Conservation (phyloP, 2,797 vertebrate species). For the Microctenopoma steveboyesi region DNA sequence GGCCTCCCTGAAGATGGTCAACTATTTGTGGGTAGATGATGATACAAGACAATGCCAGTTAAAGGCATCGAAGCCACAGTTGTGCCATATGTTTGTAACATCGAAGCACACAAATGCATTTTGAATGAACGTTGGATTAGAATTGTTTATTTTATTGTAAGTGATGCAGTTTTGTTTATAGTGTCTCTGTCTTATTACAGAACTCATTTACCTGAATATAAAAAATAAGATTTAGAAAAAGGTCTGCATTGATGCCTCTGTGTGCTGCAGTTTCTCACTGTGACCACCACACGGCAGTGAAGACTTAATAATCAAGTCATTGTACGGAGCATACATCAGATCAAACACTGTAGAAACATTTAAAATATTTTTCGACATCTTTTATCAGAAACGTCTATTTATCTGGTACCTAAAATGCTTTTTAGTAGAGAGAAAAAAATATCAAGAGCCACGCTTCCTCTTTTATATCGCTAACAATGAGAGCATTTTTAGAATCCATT, state of each 20-base stretch:
- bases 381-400: not conserved
- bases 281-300: slow-evolving; percentile 41
- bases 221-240: too few species aligned
- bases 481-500: slow-evolving; percentile 23
- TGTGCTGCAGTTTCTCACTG: not conserved
- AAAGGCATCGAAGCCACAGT: too few species aligned
- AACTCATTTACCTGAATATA: too few species aligned
- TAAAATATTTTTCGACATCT: not conserved
- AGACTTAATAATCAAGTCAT: not conserved
- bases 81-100: too few species aligned
- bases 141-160: too few species aligned
- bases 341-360: not conserved
- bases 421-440: not conserved
- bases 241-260: not conserved
- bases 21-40: too few species aligned
- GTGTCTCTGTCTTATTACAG: too few species aligned
- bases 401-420: not conserved
- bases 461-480: slow-evolving; percentile 21
- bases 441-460: not conserved
- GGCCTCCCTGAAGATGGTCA: not conserved
- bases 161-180: too few species aligned
- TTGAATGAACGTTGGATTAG: too few species aligned
- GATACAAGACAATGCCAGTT: too few species aligned
- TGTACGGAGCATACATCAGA: not conserved
- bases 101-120: too few species aligned